Conservation (phyloP, 1,140 invertebrate species). For the Nebria ingens region DNA sequence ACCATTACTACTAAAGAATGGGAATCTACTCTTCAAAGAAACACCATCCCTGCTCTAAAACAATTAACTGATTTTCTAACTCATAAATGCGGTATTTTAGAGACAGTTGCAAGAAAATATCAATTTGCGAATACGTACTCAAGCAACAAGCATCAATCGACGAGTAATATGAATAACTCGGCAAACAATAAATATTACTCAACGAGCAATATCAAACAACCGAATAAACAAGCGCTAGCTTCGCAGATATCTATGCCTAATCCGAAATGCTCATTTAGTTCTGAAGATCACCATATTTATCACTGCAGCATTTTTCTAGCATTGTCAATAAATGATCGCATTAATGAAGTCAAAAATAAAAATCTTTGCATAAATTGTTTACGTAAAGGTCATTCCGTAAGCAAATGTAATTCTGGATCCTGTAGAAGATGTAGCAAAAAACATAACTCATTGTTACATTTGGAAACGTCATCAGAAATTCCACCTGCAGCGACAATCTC, state of each 20-base stretch:
- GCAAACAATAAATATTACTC: too few relatives aligned
- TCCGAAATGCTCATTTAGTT: slow-evolving; percentile 15
- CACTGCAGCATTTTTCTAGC: slow-evolving; percentile 16
- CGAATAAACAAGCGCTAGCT: background rate
- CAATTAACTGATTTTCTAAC: slow-evolving; percentile 17
- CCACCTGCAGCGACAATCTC: background rate
- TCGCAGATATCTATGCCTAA: background rate
- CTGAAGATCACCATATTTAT: slow-evolving; percentile 13
- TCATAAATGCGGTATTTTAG: slow-evolving; percentile 5
- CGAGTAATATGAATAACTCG: too few relatives aligned
- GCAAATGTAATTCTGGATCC: slow-evolving; percentile 11
- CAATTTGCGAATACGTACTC: background rate
- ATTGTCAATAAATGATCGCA: slow-evolving; percentile 10
- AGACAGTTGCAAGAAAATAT: background rate
- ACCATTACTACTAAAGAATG: slow-evolving; percentile 14
- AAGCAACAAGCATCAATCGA: background rate
- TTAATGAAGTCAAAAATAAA: slow-evolving; percentile 11
- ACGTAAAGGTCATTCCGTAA: slow-evolving; percentile 14
- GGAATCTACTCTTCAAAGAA: slow-evolving; percentile 15
- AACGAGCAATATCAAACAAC: too few relatives aligned
- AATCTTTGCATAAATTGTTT: slow-evolving; percentile 20
- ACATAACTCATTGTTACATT: slow-evolving; percentile 10
- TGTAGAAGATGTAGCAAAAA: slow-evolving; percentile 11
- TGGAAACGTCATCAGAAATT: background rate
- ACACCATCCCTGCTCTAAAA: slow-evolving; percentile 13